Evolutionary conservation across 2,888 invertebrate species (phyloP).

Genomic region (Conops quadrifasciatus): DNA sequence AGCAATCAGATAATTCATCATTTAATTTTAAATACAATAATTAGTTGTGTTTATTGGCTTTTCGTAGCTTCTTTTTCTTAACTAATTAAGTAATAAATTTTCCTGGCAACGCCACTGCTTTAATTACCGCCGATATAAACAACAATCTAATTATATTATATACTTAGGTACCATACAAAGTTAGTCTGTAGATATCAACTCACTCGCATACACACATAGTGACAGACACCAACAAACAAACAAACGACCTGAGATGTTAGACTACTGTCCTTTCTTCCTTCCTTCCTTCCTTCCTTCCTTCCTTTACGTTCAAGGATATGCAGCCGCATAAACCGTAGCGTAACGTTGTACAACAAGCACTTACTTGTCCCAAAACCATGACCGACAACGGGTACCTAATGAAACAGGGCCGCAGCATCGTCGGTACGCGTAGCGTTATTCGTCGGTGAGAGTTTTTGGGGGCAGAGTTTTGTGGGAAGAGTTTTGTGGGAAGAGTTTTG

Average conservation of each 20-base stretch:
- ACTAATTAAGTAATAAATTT: background rate
- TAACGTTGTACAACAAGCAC: slow-evolving; percentile 19
- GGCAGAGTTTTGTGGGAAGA: background rate
- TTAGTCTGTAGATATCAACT: background rate
- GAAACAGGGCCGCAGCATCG: slow-evolving; percentile 17
- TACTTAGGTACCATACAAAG: slow-evolving; percentile 9
- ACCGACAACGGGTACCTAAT: slow-evolving; percentile 24
- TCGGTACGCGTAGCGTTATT: background rate
- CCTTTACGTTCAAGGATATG: background rate
- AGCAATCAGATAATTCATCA: too few species aligned
- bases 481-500: background rate
- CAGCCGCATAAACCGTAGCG: background rate
- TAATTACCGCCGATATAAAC: slow-evolving; percentile 29
- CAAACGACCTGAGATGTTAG: background rate
- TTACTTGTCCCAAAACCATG: slow-evolving; percentile 30
- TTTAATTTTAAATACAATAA: too few species aligned
- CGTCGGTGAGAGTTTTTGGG: background rate
- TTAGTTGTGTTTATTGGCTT: too few species aligned
- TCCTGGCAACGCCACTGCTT: slow-evolving; percentile 14
- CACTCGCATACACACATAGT: background rate
- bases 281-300: background rate
- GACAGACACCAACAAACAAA: background rate
- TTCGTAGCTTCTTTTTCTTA: too few species aligned
- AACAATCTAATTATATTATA: slow-evolving; percentile 41
- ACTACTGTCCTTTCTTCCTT: background rate